Evolutionary conservation across 2,113 vertebrate species (phyloP).

Genomic region (Ictalurus punctatus): DNA sequence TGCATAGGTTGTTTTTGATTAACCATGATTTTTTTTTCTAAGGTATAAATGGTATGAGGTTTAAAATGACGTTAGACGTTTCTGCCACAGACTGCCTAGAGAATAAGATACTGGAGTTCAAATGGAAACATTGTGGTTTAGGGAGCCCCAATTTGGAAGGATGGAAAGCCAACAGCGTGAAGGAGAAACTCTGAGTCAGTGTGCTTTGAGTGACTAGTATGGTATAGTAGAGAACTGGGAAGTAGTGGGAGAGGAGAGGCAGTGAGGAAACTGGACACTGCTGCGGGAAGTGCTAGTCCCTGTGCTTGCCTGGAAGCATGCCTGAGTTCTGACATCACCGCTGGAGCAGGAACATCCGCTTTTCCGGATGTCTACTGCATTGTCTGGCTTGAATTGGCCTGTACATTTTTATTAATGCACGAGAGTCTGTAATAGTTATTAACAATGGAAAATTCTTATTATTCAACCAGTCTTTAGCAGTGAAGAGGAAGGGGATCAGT

Average conservation of each 20-base stretch:
- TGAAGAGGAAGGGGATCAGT: not conserved
- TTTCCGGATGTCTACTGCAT: constrained; percentile 17
- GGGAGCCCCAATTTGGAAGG: constrained; percentile 8
- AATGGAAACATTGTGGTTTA: constrained; percentile 44
- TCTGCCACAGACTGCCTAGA: constrained; percentile 25
- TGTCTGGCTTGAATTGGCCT: not conserved
- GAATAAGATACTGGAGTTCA: constrained; percentile 27
- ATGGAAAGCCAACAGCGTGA: constrained; percentile 3
- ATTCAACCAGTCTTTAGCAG: not conserved
- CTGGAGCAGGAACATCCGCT: constrained; percentile 49
- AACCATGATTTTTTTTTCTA: constrained; percentile 17
- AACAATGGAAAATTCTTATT: not conserved
- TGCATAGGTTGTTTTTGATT: constrained; percentile 22
- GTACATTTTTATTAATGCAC: not conserved
- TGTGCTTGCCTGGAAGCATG: constrained; percentile 59
- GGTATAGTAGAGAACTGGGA: not conserved
- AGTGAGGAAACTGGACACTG: constrained; percentile 63
- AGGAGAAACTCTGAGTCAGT: constrained; percentile 56
- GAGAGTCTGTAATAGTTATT: not conserved
- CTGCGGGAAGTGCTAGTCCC: constrained; percentile 53
- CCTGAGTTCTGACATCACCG: constrained; percentile 64
- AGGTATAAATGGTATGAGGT: not conserved
- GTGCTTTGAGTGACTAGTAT: constrained; percentile 27
- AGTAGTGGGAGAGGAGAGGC: not conserved
- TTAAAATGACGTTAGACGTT: constrained; percentile 7